These are phyloP conservation scores for Hormiphora californensis DNA, from an alignment of 37 sponge, comb jelly and placozoan species.

Conservation along the genomic window DNA sequence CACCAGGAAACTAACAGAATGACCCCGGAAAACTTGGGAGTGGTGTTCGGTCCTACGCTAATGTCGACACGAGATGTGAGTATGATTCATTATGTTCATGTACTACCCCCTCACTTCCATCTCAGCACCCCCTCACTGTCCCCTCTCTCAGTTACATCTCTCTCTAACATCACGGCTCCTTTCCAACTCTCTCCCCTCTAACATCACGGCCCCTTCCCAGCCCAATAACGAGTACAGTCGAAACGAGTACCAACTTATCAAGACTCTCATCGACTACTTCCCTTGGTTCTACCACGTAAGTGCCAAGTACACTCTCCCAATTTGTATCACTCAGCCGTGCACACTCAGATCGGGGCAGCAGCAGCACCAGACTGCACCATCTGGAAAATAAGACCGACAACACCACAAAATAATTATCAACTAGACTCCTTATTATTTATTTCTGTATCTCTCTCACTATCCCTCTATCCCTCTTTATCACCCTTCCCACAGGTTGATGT, in stretches of 20 bases:
- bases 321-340: neutral
- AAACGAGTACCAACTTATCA: conserved; percentile 13
- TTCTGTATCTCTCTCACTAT: neutral
- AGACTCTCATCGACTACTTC: conserved; percentile 35
- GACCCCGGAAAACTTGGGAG: neutral
- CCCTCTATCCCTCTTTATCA: neutral
- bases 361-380: neutral
- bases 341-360: neutral
- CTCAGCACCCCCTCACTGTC: no score
- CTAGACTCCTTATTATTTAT: neutral
- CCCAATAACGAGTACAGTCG: neutral
- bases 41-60: conserved; percentile 32
- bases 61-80: conserved; percentile 5
- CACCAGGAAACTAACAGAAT: neutral
- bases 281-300: conserved; percentile 17
- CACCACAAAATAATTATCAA: neutral
- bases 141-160: no score
- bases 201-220: no score
- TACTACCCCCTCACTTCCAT: no score
- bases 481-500: neutral
- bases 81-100: no score
- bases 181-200: no score
- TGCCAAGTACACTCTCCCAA: no score
- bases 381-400: neutral
- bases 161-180: no score